Conservation (phyloP, 1,140 invertebrate genomes). For the Eubasilissa regina region DNA sequence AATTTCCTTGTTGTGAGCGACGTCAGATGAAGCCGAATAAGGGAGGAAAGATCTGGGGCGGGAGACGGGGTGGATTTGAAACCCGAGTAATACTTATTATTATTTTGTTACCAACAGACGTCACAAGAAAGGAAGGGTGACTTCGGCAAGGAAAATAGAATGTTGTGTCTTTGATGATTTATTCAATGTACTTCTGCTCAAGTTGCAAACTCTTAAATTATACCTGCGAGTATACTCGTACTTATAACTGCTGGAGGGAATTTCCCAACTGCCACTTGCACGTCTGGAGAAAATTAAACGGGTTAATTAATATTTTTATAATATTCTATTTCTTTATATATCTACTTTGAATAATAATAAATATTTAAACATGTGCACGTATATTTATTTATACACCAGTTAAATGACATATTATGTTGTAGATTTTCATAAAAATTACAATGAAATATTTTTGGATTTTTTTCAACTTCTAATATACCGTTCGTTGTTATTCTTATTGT, state of each 20-base stretch:
- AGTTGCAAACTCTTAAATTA: conserved; percentile 46
- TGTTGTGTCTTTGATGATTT: conserved; percentile 60
- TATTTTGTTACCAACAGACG: conserved; percentile 54
- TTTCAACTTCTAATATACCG: too few species aligned
- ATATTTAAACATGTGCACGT: too few species aligned
- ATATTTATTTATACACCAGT: too few species aligned
- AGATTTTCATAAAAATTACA: too few species aligned
- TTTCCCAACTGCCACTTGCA: conserved; percentile 32
- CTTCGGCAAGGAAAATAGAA: conserved; percentile 53
- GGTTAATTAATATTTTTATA: conserved; percentile 17
- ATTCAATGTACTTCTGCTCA: conserved; percentile 51
- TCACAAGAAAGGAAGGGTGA: conserved; percentile 46
- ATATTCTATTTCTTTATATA: conserved; percentile 3
- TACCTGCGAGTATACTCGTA: conserved; percentile 35
- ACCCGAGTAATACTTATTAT: conserved; percentile 61
- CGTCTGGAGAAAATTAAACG: background rate
- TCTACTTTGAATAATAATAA: too few species aligned
- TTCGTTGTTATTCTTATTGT: too few species aligned
- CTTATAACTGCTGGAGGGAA: conserved; percentile 30
- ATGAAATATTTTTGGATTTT: too few species aligned
- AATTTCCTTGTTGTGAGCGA: conserved; percentile 53
- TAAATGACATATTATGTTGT: too few species aligned
- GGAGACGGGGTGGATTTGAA: conserved; percentile 55
- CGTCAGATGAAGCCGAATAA: conserved; percentile 51
- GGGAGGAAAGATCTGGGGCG: conserved; percentile 33